Evolutionary conservation across 2,888 invertebrate genomes (phyloP).

Genomic region (Cataglyphis rosenhaueri): DNA sequence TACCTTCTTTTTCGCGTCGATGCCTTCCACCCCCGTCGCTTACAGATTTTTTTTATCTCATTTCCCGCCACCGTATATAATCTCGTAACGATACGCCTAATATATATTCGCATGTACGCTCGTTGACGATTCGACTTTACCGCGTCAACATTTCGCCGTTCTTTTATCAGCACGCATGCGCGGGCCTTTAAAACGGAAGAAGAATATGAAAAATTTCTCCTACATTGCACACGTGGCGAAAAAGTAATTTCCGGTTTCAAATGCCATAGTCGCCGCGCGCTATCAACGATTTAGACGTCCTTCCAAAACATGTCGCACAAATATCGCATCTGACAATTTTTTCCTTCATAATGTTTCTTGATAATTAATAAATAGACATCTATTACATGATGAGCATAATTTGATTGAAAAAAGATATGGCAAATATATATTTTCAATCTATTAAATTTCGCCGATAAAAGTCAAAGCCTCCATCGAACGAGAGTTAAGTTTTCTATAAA

Average conservation of each 20-base stretch:
- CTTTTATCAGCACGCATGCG: constrained; percentile 1
- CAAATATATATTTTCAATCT: background rate
- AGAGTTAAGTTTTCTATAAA: constrained; percentile 1
- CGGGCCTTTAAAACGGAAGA: constrained; percentile 42
- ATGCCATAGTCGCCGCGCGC: background rate
- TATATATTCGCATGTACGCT: constrained; percentile 4
- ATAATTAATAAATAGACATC: background rate
- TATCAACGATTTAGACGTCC: background rate
- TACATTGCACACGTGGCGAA: background rate
- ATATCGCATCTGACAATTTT: constrained; percentile 5
- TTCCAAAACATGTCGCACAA: constrained; percentile 7
- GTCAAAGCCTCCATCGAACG: background rate
- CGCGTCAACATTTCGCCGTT: constrained; percentile 25
- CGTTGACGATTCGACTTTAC: constrained; percentile 10
- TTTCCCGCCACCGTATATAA: constrained; percentile 54
- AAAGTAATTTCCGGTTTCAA: constrained; percentile 39
- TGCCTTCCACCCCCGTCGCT: constrained; percentile 25
- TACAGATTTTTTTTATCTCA: constrained; percentile 60
- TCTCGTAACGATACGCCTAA: constrained; percentile 54
- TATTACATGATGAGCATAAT: background rate
- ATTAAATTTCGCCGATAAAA: background rate
- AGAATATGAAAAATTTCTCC: constrained; percentile 43
- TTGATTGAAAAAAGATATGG: background rate
- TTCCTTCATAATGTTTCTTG: background rate
- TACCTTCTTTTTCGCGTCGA: constrained; percentile 35